Conservation (phyloP, 2,888 invertebrate genomes). For the Noctua janthina region DNA sequence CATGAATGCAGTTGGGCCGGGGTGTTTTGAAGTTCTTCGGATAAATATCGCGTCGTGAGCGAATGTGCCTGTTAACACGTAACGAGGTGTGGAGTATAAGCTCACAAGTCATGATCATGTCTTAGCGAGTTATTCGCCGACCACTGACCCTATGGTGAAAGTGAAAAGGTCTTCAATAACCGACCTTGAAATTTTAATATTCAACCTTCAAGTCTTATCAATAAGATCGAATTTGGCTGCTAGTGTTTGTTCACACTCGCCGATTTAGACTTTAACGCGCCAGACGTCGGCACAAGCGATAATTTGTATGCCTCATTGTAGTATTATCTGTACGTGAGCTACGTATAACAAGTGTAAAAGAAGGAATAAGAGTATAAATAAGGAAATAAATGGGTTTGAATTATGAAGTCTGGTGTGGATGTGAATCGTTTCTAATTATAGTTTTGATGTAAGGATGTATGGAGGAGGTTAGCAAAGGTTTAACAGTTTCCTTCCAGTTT, state of each 20-base stretch:
- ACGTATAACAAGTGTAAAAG: slow-evolving; percentile 85
- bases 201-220: slow-evolving; percentile 61
- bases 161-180: slow-evolving; percentile 75
- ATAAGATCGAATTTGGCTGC: slow-evolving; percentile 67
- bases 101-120: slow-evolving; percentile 90
- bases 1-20: slow-evolving; percentile 74
- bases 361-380: slow-evolving; percentile 81
- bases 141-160: slow-evolving; percentile 84
- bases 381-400: slow-evolving; percentile 84
- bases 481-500: slow-evolving; percentile 61
- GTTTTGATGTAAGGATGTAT: slow-evolving; percentile 68
- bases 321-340: slow-evolving; percentile 88
- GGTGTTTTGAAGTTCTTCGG: slow-evolving; percentile 86
- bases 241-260: slow-evolving; percentile 66
- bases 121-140: slow-evolving; percentile 89
- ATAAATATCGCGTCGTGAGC: slow-evolving; percentile 90
- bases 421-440: slow-evolving; percentile 79
- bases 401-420: slow-evolving; percentile 76
- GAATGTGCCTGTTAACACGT: slow-evolving; percentile 90
- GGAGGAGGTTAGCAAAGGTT: slow-evolving; percentile 59
- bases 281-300: slow-evolving; percentile 86
- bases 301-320: slow-evolving; percentile 90
- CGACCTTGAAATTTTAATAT: slow-evolving; percentile 52
- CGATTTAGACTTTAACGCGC: slow-evolving; percentile 77
- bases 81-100: slow-evolving; percentile 90